These are phyloP conservation scores for Triplophysa dalaica DNA, from an alignment of 2,113 vertebrate species.

Conservation along the genomic window DNA sequence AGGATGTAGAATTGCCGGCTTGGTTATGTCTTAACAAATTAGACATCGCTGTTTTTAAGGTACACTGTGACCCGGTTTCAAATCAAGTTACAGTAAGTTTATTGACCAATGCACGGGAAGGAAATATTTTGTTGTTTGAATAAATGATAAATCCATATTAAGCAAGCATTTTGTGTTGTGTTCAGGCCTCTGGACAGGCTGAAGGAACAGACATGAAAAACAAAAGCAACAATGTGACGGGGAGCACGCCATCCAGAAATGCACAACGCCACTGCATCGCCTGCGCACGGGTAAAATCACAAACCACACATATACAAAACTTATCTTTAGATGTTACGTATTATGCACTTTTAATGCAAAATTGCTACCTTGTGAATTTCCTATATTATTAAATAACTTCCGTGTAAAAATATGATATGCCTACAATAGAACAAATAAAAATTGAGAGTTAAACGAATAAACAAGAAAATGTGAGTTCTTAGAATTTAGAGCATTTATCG, in stretches of 20 bases:
- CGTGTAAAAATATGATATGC: no score
- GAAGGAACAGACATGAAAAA: slow-evolving; percentile 72
- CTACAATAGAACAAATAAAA: no score
- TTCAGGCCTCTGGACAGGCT: slow-evolving; percentile 58
- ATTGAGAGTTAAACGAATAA: no score
- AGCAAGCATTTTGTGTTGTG: slow-evolving; percentile 33
- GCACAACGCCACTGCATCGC: slow-evolving; percentile 72
- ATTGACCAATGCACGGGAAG: neutral
- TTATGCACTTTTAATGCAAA: neutral
- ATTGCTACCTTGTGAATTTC: no score
- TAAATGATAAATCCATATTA: slow-evolving; percentile 36
- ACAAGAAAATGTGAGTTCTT: no score
- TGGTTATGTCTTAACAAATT: slow-evolving; percentile 1
- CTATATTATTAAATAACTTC: no score
- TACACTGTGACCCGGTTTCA: slow-evolving; percentile 33
- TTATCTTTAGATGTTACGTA: neutral
- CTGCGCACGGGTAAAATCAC: slow-evolving; percentile 72
- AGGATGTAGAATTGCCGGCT: neutral
- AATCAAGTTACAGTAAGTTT: neutral
- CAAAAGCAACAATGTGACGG: slow-evolving; percentile 68
- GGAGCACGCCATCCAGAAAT: slow-evolving; percentile 67
- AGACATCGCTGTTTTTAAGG: slow-evolving; percentile 10
- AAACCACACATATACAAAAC: slow-evolving; percentile 1
- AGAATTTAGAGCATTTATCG: no score
- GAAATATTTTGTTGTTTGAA: slow-evolving; percentile 35